phyloP scores from a whole-genome alignment of 2,888 invertebrate genomes.

The Agonopterix subpropinquella region DNA sequence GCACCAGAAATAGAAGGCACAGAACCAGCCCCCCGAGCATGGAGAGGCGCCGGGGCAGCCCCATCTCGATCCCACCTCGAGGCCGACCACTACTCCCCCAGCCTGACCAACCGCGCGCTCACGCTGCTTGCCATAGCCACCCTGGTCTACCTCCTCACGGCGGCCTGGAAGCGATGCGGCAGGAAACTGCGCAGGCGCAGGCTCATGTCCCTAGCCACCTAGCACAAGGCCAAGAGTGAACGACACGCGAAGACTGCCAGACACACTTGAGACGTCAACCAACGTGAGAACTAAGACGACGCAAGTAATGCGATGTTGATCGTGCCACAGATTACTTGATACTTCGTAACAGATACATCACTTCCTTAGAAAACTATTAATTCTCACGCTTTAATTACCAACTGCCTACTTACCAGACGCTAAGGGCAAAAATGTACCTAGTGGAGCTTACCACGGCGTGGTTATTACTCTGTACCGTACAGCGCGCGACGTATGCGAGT shows the following conservation, averaged over 20 bases:
- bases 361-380: too few relatives aligned
- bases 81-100: constrained; percentile 26
- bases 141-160: constrained; percentile 35
- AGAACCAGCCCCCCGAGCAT: constrained; percentile 70
- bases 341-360: too few relatives aligned
- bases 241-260: not conserved
- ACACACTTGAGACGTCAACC: not conserved
- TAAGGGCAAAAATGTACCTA: too few relatives aligned
- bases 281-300: not conserved
- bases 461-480: too few relatives aligned
- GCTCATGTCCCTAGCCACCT: constrained; percentile 54
- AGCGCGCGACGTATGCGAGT: too few relatives aligned
- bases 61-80: constrained; percentile 31
- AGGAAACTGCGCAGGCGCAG: constrained; percentile 48
- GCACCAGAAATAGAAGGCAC: constrained; percentile 63
- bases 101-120: constrained; percentile 29
- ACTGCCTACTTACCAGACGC: too few relatives aligned
- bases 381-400: too few relatives aligned
- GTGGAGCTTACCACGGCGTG: too few relatives aligned
- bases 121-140: constrained; percentile 33
- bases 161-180: constrained; percentile 50
- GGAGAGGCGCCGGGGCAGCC: constrained; percentile 69
- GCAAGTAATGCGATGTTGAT: not conserved
- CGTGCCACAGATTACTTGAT: too few relatives aligned
- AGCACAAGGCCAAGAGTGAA: constrained; percentile 24